phyloP scores from a whole-genome alignment of 2,888 invertebrate genomes.

The Panzeria rudis region DNA sequence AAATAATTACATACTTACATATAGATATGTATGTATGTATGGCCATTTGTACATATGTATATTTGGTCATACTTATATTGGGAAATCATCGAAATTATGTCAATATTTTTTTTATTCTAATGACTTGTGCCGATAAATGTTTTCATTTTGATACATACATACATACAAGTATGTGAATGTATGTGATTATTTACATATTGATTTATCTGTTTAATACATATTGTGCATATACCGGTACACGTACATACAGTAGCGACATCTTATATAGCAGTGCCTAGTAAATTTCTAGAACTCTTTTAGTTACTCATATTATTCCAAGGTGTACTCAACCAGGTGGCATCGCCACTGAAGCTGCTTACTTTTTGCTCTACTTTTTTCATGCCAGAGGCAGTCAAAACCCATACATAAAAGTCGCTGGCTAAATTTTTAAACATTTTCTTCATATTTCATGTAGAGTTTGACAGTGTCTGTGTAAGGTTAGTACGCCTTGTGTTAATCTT shows the following conservation, averaged over 20 bases:
- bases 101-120: conserved; percentile 35
- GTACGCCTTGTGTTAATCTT: too few species aligned
- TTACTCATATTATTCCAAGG: too few species aligned
- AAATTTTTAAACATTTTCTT: too few species aligned
- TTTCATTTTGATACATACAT: background rate
- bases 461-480: too few species aligned
- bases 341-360: too few species aligned
- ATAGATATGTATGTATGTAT: background rate
- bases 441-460: too few species aligned
- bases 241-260: background rate
- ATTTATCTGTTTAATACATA: background rate
- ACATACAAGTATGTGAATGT: background rate
- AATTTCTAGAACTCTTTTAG: too few species aligned
- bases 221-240: background rate
- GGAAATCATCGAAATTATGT: conserved; percentile 37
- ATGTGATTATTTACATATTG: background rate
- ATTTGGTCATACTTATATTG: background rate
- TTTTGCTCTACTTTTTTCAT: too few species aligned
- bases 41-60: background rate
- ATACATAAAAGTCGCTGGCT: too few species aligned
- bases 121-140: conserved; percentile 19
- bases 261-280: background rate
- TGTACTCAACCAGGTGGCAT: too few species aligned
- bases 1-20: background rate
- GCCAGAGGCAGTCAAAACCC: too few species aligned